Conservation (phyloP, 2,113 vertebrate species). For the Dicrurus megarhynchus region DNA sequence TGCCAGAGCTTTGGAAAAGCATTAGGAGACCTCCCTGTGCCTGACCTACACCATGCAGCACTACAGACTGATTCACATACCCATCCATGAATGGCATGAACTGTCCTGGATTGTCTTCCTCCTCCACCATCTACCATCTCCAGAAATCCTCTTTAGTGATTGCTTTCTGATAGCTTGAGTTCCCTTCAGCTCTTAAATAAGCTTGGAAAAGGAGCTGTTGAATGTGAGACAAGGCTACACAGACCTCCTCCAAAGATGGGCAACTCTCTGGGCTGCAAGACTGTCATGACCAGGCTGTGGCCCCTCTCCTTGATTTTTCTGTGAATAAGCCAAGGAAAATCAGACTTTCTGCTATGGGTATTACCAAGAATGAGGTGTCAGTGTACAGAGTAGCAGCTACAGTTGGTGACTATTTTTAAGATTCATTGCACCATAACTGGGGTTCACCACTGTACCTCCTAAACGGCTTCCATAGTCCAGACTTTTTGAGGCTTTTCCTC, state of each 20-base stretch:
- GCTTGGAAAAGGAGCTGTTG: not conserved
- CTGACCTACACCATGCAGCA: not conserved
- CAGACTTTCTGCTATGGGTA: not conserved
- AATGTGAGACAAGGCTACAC: not conserved
- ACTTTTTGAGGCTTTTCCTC: not conserved
- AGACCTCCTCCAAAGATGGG: not conserved
- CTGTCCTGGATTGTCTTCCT: not conserved
- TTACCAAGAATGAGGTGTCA: not conserved
- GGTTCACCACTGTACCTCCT: not conserved
- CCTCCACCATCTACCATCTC: not conserved
- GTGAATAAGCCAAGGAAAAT: not conserved
- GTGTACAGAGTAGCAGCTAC: not conserved
- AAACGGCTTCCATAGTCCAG: not conserved
- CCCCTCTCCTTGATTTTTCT: not conserved
- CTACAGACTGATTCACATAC: not conserved
- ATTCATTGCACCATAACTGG: not conserved
- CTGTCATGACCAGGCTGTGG: fast-evolving
- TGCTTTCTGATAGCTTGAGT: not conserved
- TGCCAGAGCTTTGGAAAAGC: not conserved
- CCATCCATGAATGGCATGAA: not conserved
- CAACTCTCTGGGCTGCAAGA: not conserved
- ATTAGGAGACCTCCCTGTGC: not conserved
- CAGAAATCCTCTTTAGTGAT: not conserved
- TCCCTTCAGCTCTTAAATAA: not conserved
- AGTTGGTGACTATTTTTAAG: not conserved